Evolutionary conservation across 2,888 invertebrate species (phyloP), one percentile per base, ranked within the genome.

Genomic region (Drosophila nr. fundita): DNA sequence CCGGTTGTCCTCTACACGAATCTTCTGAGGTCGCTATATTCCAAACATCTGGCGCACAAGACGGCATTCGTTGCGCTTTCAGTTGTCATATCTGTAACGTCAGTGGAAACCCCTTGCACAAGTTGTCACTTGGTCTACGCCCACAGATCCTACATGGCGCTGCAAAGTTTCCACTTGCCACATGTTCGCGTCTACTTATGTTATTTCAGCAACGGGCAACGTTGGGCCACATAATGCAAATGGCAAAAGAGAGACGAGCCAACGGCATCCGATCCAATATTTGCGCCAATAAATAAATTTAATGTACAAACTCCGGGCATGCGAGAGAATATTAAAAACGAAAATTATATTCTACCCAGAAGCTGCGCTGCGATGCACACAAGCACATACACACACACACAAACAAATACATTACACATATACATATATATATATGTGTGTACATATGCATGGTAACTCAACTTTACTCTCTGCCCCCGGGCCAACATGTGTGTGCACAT

Each of bases 241-340:
- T 80, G 76, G 72, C 73, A 72, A 49, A 40, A 76, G 68, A 78
- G 76, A 73, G 27, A 38, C 65, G 60, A 68, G 76, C 61, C 80
- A 81, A 69, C 76, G 72, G 72, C 89, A 83, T 89, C 83, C 87
- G 91, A 91, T 91, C 84, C 91, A 91, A 91, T 91, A 91, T 91
- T 84, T 90, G 87, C 86, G 77, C 73, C 81, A 91, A 91, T 91
- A 91, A 91, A 91, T 91, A 91, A 90, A 83, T 78, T 90, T 90
- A 91, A 91, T 91, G 90, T 83, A 87, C 77, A 80, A 89, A 83
- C 89, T 87, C 89, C 81, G 77, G 70, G 74, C 81, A 87, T 83
- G 87, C 83, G 79, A 86, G 82, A 89, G 91, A 83, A 91, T 89
- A 91, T 91, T 91, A 91, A 91, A 91, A 91, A 88, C 80, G 80